Evolutionary conservation across 53 echinoderm and acorn worm genomes (phyloP), one percentile per base, ranked within the genome.

Genomic region (Mesocentrotus franciscanus): DNA sequence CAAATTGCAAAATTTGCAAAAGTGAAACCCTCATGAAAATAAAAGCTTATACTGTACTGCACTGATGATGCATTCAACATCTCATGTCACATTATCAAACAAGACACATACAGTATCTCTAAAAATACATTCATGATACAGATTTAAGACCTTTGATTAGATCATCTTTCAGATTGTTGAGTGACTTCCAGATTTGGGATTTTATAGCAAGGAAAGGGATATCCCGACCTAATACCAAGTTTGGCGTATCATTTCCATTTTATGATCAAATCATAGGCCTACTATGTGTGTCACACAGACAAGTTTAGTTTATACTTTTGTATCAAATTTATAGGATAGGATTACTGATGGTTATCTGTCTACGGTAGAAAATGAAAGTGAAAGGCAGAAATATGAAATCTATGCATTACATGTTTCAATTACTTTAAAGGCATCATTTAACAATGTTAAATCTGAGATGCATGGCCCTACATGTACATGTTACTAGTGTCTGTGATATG

Each of bases 181-280:
- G 87, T n/a, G 26, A 57, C 11, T 33, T 87, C 58, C 81, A 15
- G 58, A 87, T n/a, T n/a, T 58, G 10, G 58, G 24, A 16, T 55
- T 49, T 49, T 22, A 49, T 85, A 49, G 85, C 17, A 56, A 22
- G 55, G 56, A 55, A 87, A 58, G 17, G 27, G 58, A 87, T 57
- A 57, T 84, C 55, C 84, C 12, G 1, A 8, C 35, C 84, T 57
- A 56, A 27, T 87, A 58, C 87, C n/a, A 58, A 87, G 13, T n/a
- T n/a, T 26, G 10, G 87, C 87, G 27, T 56, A 87, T 87, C 87
- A 87, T 58, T 87, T 87, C 87, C 87, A 87, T 58, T 20, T 29
- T 27, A n/a, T 56, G 56, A 87, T 57, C 34, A 59, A 87, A 6
- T 13, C 34, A 39, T 33, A 22, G 81, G 36, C 18, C 81, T 39